Percentiles rank a stretch among this genome's conserved stretches.
These are phyloP conservation scores for Monoplex corrugatus DNA, from an alignment of 2,888 invertebrate genomes.

Conservation along the genomic window DNA sequence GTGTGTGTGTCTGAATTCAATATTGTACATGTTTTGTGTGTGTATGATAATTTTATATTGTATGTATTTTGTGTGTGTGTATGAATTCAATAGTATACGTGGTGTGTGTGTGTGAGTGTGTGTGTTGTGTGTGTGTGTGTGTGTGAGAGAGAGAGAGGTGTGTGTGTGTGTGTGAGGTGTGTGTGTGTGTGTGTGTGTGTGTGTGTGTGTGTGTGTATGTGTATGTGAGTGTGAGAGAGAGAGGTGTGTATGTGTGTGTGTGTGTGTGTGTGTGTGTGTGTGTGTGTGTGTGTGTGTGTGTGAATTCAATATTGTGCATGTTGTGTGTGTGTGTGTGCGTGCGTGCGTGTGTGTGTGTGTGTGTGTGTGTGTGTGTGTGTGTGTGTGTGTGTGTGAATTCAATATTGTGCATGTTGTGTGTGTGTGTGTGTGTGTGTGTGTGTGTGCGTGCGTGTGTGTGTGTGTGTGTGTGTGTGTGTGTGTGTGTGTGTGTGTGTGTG, in stretches of 20 bases:
- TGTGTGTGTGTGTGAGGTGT: constrained; percentile 1
- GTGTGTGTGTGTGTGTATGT: constrained; percentile 17
- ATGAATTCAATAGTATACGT: too few species aligned
- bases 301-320: constrained; percentile 31
- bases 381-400: too few species aligned
- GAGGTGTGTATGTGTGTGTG: constrained; percentile 42
- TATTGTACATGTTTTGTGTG: too few species aligned
- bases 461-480: background rate
- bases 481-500: background rate
- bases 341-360: background rate
- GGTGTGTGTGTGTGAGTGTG: background rate
- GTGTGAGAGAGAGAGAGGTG: background rate
- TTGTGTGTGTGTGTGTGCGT: background rate
- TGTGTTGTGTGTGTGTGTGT: background rate
- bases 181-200: background rate
- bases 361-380: background rate
- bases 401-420: background rate
- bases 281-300: constrained; percentile 1
- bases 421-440: too few species aligned
- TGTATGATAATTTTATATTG: too few species aligned
- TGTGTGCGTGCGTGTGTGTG: constrained; percentile 23
- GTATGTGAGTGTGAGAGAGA: constrained; percentile 34
- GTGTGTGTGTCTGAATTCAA: too few species aligned
- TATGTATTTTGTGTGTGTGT: too few species aligned
- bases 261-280: constrained; percentile 36